Evolutionary conservation across 2,113 vertebrate species (phyloP).

Genomic region (Hirundichthys speculiger): DNA sequence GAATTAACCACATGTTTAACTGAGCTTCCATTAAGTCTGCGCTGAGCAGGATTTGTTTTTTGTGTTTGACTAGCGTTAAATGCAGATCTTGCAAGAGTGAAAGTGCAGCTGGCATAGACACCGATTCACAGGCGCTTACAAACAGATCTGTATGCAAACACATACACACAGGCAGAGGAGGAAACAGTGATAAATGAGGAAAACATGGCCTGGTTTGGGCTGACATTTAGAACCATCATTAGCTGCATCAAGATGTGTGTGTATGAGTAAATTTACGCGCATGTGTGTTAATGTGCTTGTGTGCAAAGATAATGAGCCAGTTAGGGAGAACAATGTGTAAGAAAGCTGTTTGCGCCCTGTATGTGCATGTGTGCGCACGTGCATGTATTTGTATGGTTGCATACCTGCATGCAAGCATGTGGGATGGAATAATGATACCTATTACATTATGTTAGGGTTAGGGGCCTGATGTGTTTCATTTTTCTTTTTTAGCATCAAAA

Average conservation of each 20-base stretch:
- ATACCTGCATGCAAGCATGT: neutral
- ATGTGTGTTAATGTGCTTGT: conserved; percentile 52
- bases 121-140: conserved; percentile 10
- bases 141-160: conserved; percentile 32
- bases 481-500: conserved; percentile 38
- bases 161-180: conserved; percentile 32
- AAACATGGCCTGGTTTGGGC: conserved; percentile 60
- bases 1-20: neutral
- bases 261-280: conserved; percentile 31
- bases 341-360: conserved; percentile 36
- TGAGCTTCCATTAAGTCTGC: neutral
- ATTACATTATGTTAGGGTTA: conserved; percentile 40
- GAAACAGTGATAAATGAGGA: conserved; percentile 66
- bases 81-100: conserved; percentile 1
- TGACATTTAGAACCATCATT: conserved; percentile 76
- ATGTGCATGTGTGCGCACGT: neutral
- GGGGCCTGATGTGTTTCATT: conserved; percentile 47
- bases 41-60: conserved; percentile 6
- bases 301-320: conserved; percentile 61
- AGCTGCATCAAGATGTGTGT: conserved; percentile 24
- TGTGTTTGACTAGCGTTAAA: conserved; percentile 1
- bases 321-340: conserved; percentile 55
- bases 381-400: neutral
- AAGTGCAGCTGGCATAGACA: neutral
- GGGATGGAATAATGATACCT: conserved; percentile 43